Evolutionary conservation across 2,797 vertebrate species (phyloP).

Genomic region (Mycteria americana): DNA sequence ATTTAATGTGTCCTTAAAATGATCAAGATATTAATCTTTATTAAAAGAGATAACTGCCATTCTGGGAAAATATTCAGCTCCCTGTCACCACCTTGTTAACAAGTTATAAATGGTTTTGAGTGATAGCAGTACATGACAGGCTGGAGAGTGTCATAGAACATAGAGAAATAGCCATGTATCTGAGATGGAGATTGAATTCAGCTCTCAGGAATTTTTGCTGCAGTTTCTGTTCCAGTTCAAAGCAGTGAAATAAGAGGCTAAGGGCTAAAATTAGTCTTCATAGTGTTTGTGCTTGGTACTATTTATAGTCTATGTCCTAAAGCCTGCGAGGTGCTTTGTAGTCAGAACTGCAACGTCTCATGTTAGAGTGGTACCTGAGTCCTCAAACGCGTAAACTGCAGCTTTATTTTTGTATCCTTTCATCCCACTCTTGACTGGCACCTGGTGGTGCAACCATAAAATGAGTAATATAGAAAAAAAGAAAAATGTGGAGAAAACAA

Average conservation of each 20-base stretch:
- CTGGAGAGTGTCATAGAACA: background rate
- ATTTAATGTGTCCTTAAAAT: background rate
- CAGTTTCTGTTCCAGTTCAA: background rate
- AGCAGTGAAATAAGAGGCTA: background rate
- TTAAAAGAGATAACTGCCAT: background rate
- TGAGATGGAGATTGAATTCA: background rate
- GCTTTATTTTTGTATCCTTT: background rate
- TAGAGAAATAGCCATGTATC: background rate
- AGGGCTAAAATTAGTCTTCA: background rate
- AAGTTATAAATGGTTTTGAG: constrained; percentile 14
- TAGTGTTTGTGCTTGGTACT: background rate
- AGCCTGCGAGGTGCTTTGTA: background rate
- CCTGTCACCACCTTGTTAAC: constrained; percentile 27
- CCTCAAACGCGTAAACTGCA: background rate
- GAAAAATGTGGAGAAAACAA: background rate
- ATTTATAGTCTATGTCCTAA: background rate
- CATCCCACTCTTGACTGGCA: background rate
- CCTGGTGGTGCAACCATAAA: background rate
- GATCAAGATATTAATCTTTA: background rate
- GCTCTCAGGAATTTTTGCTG: background rate
- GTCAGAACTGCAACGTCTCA: background rate
- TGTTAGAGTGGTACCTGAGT: background rate
- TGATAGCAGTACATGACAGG: constrained; percentile 10
- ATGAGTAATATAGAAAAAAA: background rate
- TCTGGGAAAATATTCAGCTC: background rate